A percentile compares a stretch with the other conserved stretches of the same genome.
Evolutionary conservation across 2,797 vertebrate genomes (phyloP).

Genomic region (Anguilla pacifica): DNA sequence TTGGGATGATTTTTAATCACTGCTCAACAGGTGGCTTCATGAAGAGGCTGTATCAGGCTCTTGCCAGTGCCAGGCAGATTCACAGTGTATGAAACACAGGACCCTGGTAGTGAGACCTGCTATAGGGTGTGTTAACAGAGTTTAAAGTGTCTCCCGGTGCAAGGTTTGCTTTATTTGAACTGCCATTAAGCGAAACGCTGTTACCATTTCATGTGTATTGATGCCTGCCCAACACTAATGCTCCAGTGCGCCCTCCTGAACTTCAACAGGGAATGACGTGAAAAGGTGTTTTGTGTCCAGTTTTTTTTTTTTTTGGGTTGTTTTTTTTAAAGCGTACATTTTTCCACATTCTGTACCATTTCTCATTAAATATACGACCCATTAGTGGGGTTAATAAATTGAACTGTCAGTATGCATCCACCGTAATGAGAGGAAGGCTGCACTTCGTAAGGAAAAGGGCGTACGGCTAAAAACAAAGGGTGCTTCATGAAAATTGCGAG

Average conservation of each 20-base stretch:
- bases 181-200: conserved; percentile 21
- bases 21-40: background rate
- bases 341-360: conserved; percentile 42
- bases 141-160: background rate
- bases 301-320: background rate
- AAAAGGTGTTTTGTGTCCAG: conserved; percentile 49
- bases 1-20: background rate
- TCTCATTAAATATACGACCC: conserved; percentile 43
- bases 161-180: conserved; percentile 14
- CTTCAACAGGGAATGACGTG: conserved; percentile 39
- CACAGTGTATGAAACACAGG: background rate
- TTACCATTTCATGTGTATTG: background rate
- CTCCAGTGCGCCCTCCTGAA: conserved; percentile 33
- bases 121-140: background rate
- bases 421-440: conserved; percentile 33
- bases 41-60: background rate
- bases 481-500: conserved; percentile 48
- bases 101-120: background rate
- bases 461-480: conserved; percentile 48
- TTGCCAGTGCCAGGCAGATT: background rate
- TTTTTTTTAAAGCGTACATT: conserved; percentile 38
- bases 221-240: background rate
- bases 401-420: conserved; percentile 34
- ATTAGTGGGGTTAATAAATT: conserved; percentile 49
- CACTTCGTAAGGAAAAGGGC: conserved; percentile 31